Evolutionary conservation across 23 tunicate species (phyloP), one percentile per base, ranked within the genome.

Genomic region (Ascidia mentula): DNA sequence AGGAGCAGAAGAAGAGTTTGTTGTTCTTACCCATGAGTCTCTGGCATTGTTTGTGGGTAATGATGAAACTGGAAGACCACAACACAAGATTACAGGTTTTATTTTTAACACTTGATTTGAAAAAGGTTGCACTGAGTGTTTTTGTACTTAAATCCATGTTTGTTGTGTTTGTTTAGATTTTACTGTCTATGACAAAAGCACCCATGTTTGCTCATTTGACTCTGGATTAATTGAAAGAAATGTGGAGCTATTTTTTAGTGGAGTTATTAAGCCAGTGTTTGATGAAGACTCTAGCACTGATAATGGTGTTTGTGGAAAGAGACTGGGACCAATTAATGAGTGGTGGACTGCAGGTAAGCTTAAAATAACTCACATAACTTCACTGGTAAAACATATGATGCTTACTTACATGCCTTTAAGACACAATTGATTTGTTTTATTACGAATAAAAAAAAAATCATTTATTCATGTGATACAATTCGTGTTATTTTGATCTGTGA

Each of bases 1-100:
- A 12, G 77, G 32, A 35, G 87, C 97, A 31, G 80, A 83, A 40
- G 97, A 91, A 72, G 97, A 91, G 38, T 91, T 85, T 77, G 81
- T 91, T 31, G 90, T 85, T 24, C 82, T 91, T 5, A 91, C 97
- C 24, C 82, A 91, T 69, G 97, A 91, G 42, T 76, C 78, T 24
- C 45, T 91, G 37, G 77, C 97, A 7, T 74, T 86, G 59, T 91
- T 91, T 81, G 84, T 86, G 60, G 97, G 97, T n/a, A 91, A 91
- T 78, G 97, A 91, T 60, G 97, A 91, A 40, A 91, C 97, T 18
- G 97, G 97, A 53, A 40, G 90, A 59, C 97, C 97, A 33, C 97
- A 91, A 69, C 97, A 91, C 39, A 91, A 91, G 71, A 86, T 91
- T n/a, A 91, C 97, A 15, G 84, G 90, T 86, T n/a, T n/a, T n/a